Percentiles rank a stretch among this genome's conserved stretches.
Conservation (phyloP, 2,113 vertebrate genomes). For the Dicentrarchus labrax region DNA sequence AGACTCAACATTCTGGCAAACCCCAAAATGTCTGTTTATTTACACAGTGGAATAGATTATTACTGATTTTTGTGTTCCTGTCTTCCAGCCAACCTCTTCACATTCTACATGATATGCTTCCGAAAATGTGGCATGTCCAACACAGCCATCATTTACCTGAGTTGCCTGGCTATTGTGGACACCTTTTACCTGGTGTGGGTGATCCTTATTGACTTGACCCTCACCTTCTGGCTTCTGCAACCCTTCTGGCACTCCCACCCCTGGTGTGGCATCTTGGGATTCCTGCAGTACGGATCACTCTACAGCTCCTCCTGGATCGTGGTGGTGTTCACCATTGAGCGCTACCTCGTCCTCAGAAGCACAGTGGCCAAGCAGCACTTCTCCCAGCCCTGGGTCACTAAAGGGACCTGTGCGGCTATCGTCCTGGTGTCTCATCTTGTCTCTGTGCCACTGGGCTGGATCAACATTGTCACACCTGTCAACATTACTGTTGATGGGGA, state of each 20-base stretch:
- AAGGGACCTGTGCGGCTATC: slow-evolving; percentile 73
- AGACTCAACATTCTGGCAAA: no score
- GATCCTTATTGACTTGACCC: slow-evolving; percentile 84
- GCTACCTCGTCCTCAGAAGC: slow-evolving; percentile 82
- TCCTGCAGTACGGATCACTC: slow-evolving; percentile 83
- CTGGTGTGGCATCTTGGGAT: slow-evolving; percentile 81
- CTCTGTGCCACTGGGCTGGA: slow-evolving; percentile 83
- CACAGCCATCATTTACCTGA: slow-evolving; percentile 81
- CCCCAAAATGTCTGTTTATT: background rate
- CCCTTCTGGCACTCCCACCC: slow-evolving; percentile 85
- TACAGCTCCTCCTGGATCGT: slow-evolving; percentile 86
- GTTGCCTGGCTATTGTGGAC: slow-evolving; percentile 82
- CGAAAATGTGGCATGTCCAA: slow-evolving; percentile 85
- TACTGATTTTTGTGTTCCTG: background rate
- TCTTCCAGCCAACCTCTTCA: slow-evolving; percentile 84
- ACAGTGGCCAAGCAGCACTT: slow-evolving; percentile 66
- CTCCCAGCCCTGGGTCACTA: slow-evolving; percentile 71
- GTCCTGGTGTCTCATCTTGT: slow-evolving; percentile 79
- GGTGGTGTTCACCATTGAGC: slow-evolving; percentile 85
- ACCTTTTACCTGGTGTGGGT: slow-evolving; percentile 85
- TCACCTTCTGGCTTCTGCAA: slow-evolving; percentile 79
- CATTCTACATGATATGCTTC: slow-evolving; percentile 84
- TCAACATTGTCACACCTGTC: slow-evolving; percentile 70
- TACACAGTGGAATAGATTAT: background rate
- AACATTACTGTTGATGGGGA: slow-evolving; percentile 62